Percentiles rank a stretch among this genome's conserved stretches.
phyloP scores from a whole-genome alignment of 2,113 vertebrate species.

The Bolborhynchus lineola region DNA sequence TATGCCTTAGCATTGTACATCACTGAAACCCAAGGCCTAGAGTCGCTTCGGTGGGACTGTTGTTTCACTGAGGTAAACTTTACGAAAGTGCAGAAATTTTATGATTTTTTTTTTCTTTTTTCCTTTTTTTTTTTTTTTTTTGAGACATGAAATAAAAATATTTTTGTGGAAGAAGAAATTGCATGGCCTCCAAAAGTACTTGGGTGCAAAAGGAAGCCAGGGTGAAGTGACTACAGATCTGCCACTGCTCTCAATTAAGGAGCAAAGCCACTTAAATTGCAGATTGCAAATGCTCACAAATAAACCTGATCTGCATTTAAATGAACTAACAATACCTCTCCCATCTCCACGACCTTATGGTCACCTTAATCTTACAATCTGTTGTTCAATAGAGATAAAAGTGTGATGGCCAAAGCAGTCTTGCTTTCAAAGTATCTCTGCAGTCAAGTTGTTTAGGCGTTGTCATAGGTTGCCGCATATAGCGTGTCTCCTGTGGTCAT shows the following conservation, averaged over 20 bases:
- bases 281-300: background rate
- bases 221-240: background rate
- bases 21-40: background rate
- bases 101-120: background rate
- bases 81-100: background rate
- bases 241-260: background rate
- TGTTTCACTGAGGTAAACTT: background rate
- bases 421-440: background rate
- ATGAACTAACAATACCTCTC: background rate
- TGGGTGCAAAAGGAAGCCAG: background rate
- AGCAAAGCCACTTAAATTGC: background rate
- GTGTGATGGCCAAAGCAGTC: background rate
- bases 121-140: background rate
- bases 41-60: background rate
- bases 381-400: background rate
- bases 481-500: conserved; percentile 12
- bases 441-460: background rate
- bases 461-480: conserved; percentile 1
- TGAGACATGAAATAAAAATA: background rate
- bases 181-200: background rate
- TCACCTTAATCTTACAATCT: background rate
- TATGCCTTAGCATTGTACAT: background rate
- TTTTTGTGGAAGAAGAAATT: background rate
- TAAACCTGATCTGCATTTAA: background rate
- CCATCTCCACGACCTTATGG: background rate